Evolutionary conservation across 2,888 invertebrate species (phyloP).

Genomic region (Coremacera marginata): DNA sequence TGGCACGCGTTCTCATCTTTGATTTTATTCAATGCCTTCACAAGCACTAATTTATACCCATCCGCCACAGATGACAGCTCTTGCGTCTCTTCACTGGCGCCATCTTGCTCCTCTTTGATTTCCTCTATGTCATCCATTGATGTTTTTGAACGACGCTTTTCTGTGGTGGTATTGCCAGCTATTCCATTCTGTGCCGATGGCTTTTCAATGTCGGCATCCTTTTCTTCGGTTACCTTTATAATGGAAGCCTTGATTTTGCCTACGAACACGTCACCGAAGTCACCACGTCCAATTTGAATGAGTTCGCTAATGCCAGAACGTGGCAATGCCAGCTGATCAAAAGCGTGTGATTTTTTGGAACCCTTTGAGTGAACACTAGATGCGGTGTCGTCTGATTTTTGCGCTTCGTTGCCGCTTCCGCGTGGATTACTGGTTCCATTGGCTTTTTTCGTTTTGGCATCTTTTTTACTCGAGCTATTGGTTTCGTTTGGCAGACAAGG

Average conservation of each 20-base stretch:
- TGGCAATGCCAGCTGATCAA: constrained; percentile 82
- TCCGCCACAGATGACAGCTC: constrained; percentile 54
- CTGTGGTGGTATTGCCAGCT: constrained; percentile 57
- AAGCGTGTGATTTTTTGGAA: constrained; percentile 74
- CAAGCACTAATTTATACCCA: constrained; percentile 72
- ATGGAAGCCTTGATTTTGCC: constrained; percentile 73
- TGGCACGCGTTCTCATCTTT: constrained; percentile 83
- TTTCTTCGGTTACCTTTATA: constrained; percentile 54
- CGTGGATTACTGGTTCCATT: constrained; percentile 65
- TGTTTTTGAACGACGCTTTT: constrained; percentile 67
- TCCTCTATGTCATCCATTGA: constrained; percentile 69
- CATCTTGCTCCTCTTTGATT: constrained; percentile 64
- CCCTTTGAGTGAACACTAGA: constrained; percentile 75
- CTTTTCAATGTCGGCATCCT: constrained; percentile 60
- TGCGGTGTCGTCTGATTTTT: constrained; percentile 77
- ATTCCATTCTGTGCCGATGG: constrained; percentile 41
- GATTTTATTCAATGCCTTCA: constrained; percentile 81
- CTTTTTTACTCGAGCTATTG: constrained; percentile 48
- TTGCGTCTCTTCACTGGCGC: constrained; percentile 51
- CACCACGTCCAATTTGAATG: constrained; percentile 82
- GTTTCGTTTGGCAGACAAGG: constrained; percentile 63
- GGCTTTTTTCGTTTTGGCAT: constrained; percentile 56
- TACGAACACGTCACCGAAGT: constrained; percentile 91
- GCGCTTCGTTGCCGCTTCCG: constrained; percentile 69
- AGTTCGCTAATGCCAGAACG: constrained; percentile 80